A percentile compares a stretch with the other conserved stretches of the same genome.
phyloP scores from a whole-genome alignment of 2,888 invertebrate genomes.

The Drosophila prolongata region DNA sequence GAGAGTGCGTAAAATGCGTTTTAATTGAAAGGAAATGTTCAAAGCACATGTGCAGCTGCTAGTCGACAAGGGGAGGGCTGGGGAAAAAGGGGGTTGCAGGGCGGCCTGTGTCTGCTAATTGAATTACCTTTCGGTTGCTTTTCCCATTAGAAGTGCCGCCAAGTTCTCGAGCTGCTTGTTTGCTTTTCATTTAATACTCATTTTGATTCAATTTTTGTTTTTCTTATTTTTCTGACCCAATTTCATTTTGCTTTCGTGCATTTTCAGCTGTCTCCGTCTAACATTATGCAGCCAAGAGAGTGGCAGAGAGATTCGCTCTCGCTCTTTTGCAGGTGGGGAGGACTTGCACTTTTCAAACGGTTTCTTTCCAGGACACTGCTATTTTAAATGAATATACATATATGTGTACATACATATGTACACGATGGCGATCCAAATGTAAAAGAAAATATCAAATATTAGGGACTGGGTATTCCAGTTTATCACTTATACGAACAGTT shows the following conservation, averaged over 20 bases:
- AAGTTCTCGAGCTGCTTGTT: constrained; percentile 40
- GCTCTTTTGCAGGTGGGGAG: constrained; percentile 18
- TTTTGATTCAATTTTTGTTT: constrained; percentile 44
- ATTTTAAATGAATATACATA: not conserved
- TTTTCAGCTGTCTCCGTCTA: constrained; percentile 40
- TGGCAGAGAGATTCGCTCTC: constrained; percentile 7
- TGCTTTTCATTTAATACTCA: constrained; percentile 49
- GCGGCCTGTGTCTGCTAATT: constrained; percentile 57
- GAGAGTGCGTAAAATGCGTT: constrained; percentile 69
- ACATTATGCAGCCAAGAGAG: constrained; percentile 50
- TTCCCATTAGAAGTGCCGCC: constrained; percentile 56
- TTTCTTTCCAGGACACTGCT: not conserved
- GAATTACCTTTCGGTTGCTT: constrained; percentile 67
- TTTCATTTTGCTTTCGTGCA: constrained; percentile 45
- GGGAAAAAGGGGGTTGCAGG: not conserved
- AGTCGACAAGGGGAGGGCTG: not conserved
- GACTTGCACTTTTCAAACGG: constrained; percentile 13
- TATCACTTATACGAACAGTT: too few relatives aligned
- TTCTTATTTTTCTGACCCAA: constrained; percentile 63
- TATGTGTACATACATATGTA: too few relatives aligned
- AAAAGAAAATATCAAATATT: too few relatives aligned
- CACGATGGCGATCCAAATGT: too few relatives aligned
- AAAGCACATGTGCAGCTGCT: constrained; percentile 58
- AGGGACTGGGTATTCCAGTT: too few relatives aligned
- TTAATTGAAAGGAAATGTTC: constrained; percentile 75